A percentile compares a stretch with the other conserved stretches of the same genome.
Evolutionary conservation across 2,797 vertebrate genomes (phyloP).

Genomic region (Chanos chanos): DNA sequence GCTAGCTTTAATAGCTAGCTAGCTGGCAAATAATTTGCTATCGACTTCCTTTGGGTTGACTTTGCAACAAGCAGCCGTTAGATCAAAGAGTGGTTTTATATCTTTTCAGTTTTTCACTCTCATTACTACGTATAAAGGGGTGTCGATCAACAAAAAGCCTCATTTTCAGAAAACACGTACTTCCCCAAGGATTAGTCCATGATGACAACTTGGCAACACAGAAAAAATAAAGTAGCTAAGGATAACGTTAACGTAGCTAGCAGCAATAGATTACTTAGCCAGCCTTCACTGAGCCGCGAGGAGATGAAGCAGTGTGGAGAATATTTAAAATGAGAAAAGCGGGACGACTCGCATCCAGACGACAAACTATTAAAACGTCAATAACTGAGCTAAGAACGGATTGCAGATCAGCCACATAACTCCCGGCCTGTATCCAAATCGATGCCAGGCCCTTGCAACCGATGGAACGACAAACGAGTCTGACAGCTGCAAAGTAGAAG

Average conservation of each 20-base stretch:
- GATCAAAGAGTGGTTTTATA: slow-evolving; percentile 64
- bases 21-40: slow-evolving; percentile 53
- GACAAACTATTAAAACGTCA: slow-evolving; percentile 56
- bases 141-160: slow-evolving; percentile 56
- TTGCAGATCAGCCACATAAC: slow-evolving; percentile 37
- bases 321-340: slow-evolving; percentile 49
- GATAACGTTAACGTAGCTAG: slow-evolving; percentile 47
- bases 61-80: slow-evolving; percentile 62
- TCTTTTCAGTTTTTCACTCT: slow-evolving; percentile 53
- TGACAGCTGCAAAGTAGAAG: slow-evolving; percentile 82
- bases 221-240: slow-evolving; percentile 16
- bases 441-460: slow-evolving; percentile 46
- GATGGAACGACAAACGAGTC: slow-evolving; percentile 60
- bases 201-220: slow-evolving; percentile 54
- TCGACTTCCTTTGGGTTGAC: slow-evolving; percentile 50
- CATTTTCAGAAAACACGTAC: slow-evolving; percentile 55
- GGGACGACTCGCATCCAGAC: slow-evolving; percentile 53
- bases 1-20: slow-evolving; percentile 23
- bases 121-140: slow-evolving; percentile 49
- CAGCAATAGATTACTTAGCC: slow-evolving; percentile 70
- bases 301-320: slow-evolving; percentile 50
- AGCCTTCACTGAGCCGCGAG: slow-evolving; percentile 67
- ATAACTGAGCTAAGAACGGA: slow-evolving; percentile 38
- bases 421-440: slow-evolving; percentile 57
- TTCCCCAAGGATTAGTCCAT: slow-evolving; percentile 41